Conservation (phyloP, 2,797 vertebrate genomes). For the Sternarchorhynchus goeldii region DNA sequence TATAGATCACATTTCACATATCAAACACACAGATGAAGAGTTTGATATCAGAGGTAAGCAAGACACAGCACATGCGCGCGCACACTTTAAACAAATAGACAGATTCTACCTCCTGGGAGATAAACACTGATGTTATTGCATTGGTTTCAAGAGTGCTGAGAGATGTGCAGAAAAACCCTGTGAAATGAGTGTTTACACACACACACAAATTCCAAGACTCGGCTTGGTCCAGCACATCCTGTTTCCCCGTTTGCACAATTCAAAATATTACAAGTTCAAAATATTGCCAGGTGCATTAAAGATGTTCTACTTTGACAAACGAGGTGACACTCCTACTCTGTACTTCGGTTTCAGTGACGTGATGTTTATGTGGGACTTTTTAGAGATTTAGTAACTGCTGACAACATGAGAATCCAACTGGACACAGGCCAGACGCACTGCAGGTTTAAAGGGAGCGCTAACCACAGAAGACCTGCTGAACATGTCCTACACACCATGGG, state of each 20-base stretch:
- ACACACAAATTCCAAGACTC: too few relatives aligned
- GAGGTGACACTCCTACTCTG: too few relatives aligned
- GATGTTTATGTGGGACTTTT: not conserved
- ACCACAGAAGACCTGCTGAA: too few relatives aligned
- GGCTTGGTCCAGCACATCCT: not conserved
- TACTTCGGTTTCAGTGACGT: not conserved
- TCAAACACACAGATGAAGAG: not conserved
- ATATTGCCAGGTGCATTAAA: not conserved
- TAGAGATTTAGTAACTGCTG: not conserved
- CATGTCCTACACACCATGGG: too few relatives aligned
- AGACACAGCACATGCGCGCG: not conserved
- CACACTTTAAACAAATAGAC: not conserved
- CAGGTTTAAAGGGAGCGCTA: not conserved
- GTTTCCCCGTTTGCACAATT: not conserved
- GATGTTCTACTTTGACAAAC: too few relatives aligned
- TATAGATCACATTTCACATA: constrained; percentile 2
- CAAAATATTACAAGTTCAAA: constrained; percentile 18
- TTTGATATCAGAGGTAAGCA: not conserved
- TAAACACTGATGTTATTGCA: constrained; percentile 43
- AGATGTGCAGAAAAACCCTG: not conserved
- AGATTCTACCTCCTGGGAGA: not conserved
- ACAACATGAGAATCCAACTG: not conserved
- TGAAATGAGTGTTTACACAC: constrained; percentile 19
- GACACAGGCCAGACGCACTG: not conserved
- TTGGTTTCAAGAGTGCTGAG: constrained; percentile 3